These are phyloP conservation scores for Gastrophryne carolinensis DNA, from an alignment of 2,797 vertebrate species.

Conservation along the genomic window DNA sequence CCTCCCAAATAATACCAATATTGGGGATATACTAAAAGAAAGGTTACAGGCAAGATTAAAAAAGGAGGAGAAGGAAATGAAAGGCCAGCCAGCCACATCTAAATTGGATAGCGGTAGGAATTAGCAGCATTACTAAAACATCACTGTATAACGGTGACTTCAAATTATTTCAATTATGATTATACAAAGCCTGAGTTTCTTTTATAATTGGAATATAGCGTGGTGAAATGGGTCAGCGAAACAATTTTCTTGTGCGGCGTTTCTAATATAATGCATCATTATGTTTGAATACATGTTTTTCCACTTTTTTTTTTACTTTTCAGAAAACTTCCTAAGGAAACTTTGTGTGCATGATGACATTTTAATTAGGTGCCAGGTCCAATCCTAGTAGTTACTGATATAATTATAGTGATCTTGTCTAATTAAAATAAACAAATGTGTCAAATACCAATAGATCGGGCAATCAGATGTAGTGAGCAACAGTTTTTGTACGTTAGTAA, in stretches of 20 bases:
- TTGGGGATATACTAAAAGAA: slow-evolving; percentile 38
- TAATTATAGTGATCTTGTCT: neutral
- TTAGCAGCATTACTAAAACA: slow-evolving; percentile 19
- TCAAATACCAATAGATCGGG: no score
- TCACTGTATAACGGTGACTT: slow-evolving; percentile 18
- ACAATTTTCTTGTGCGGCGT: slow-evolving; percentile 41
- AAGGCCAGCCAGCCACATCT: slow-evolving; percentile 15
- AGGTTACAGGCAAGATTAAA: slow-evolving; percentile 50
- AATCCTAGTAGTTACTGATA: neutral
- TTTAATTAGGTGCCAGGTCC: slow-evolving; percentile 28
- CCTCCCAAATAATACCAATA: slow-evolving; percentile 18
- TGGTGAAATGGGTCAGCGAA: slow-evolving; percentile 22
- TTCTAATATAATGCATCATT: slow-evolving; percentile 39
- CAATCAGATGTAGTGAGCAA: no score
- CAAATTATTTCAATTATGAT: slow-evolving; percentile 47
- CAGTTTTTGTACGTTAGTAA: no score
- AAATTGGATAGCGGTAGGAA: slow-evolving; percentile 34
- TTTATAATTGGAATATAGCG: slow-evolving; percentile 42
- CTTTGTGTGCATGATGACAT: slow-evolving; percentile 10
- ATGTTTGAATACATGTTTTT: neutral
- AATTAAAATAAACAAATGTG: no score
- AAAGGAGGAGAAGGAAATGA: slow-evolving; percentile 27
- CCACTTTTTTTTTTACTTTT: neutral
- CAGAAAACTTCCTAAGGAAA: neutral
- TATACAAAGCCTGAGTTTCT: slow-evolving; percentile 35